These are phyloP conservation scores for Acanthurus lineatus DNA, from an alignment of 2,797 vertebrate species.

Conservation along the genomic window DNA sequence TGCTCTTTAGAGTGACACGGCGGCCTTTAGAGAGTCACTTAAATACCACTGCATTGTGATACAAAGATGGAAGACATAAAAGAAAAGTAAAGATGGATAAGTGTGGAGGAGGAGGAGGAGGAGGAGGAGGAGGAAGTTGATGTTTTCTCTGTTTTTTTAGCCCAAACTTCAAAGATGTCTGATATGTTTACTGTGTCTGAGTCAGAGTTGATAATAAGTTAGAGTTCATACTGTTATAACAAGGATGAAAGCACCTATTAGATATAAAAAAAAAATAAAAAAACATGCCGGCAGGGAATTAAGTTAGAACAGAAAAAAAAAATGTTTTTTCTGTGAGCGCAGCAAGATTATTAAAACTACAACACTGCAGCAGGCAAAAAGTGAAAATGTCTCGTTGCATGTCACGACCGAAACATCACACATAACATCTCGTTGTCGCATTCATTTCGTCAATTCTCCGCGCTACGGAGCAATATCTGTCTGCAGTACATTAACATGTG, in stretches of 20 bases:
- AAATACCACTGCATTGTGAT: conserved; percentile 74
- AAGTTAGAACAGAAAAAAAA: background rate
- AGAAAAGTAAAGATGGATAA: conserved; percentile 29
- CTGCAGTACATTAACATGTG: conserved; percentile 51
- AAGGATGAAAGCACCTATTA: background rate
- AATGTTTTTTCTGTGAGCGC: no score
- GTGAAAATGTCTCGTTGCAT: conserved; percentile 19
- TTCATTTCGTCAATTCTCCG: conserved; percentile 24
- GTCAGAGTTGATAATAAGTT: conserved; percentile 28
- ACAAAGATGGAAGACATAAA: conserved; percentile 28
- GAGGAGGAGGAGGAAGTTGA: conserved; percentile 4
- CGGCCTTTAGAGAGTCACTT: conserved; percentile 53
- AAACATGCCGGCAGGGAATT: background rate
- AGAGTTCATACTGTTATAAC: conserved; percentile 9
- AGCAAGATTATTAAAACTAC: background rate
- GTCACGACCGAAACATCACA: background rate
- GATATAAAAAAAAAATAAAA: conserved; percentile 15
- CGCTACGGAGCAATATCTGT: conserved; percentile 27
- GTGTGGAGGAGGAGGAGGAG: conserved; percentile 15
- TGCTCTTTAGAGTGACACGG: conserved; percentile 66
- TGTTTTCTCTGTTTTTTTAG: conserved; percentile 24
- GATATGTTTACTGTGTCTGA: conserved; percentile 12
- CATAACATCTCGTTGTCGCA: conserved; percentile 6
- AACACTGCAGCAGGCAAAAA: conserved; percentile 1
- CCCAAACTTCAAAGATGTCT: conserved; percentile 24